Percentiles rank a stretch among this genome's conserved stretches.
Evolutionary conservation across 1,140 invertebrate genomes (phyloP).

Genomic region (Neelides sp.): DNA sequence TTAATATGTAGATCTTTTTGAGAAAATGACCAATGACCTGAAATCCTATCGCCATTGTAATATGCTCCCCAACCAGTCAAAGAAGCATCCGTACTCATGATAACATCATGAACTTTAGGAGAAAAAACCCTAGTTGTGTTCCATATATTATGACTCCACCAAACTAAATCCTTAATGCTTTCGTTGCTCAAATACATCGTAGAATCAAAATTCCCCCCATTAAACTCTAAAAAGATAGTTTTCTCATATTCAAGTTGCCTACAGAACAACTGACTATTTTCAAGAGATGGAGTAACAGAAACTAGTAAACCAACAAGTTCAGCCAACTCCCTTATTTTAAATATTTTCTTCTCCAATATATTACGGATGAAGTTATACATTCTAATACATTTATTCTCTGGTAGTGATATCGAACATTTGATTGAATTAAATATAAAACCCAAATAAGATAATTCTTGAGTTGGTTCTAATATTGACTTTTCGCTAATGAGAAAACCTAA

Average conservation of each 20-base stretch:
- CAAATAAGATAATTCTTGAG: neutral
- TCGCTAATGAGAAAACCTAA: slow-evolving; percentile 1
- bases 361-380: neutral
- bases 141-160: neutral
- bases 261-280: slow-evolving; percentile 5
- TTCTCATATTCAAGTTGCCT: slow-evolving; percentile 8
- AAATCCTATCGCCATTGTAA: neutral
- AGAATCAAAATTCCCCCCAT: neutral
- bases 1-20: slow-evolving; percentile 11
- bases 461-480: neutral
- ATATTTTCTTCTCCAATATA: neutral
- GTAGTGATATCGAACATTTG: neutral
- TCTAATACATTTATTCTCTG: neutral
- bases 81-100: slow-evolving; percentile 4
- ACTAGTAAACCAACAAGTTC: slow-evolving; percentile 4
- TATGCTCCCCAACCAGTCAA: slow-evolving; percentile 11
- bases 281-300: neutral
- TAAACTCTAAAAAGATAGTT: neutral
- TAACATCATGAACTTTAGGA: neutral
- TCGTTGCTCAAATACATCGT: neutral
- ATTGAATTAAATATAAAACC: neutral
- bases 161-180: neutral
- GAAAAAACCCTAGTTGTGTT: neutral
- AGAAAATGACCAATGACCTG: slow-evolving; percentile 8
- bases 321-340: neutral